Percentiles rank a stretch among this genome's conserved stretches.
These are phyloP conservation scores for Macrophya alboannulata DNA, from an alignment of 2,888 invertebrate species.

Conservation along the genomic window DNA sequence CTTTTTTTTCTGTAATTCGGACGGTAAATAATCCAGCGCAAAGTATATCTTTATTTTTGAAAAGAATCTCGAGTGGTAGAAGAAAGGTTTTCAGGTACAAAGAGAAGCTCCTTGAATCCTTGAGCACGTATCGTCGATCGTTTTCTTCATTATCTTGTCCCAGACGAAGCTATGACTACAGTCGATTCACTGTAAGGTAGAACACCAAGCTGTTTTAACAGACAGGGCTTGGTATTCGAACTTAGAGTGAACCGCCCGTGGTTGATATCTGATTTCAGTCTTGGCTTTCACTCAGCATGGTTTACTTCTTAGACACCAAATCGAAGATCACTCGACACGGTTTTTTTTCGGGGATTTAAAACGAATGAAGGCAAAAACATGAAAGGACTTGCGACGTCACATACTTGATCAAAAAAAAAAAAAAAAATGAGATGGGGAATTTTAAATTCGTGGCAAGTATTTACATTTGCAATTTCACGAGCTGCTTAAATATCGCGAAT, in stretches of 20 bases:
- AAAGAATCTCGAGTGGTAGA: constrained; percentile 21
- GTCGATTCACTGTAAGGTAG: constrained; percentile 97
- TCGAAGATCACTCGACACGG: constrained; percentile 12
- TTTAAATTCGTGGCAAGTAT: neutral
- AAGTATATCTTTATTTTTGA: neutral
- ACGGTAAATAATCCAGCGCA: neutral
- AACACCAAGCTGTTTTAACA: constrained; percentile 92
- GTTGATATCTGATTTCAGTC: constrained; percentile 59
- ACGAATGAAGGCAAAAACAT: constrained; percentile 5
- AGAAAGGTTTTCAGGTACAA: constrained; percentile 32
- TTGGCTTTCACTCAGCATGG: constrained; percentile 3
- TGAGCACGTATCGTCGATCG: constrained; percentile 69
- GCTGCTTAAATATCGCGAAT: neutral
- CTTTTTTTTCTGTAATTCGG: neutral
- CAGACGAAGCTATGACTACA: constrained; percentile 71
- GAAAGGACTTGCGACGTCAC: neutral
- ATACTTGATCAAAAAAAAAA: neutral
- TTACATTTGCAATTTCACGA: neutral
- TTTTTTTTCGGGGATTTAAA: neutral
- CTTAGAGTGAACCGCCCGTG: constrained; percentile 92
- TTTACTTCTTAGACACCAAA: neutral
- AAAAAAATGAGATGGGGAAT: neutral
- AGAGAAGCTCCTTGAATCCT: constrained; percentile 58
- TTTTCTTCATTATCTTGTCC: constrained; percentile 56
- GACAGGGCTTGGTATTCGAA: constrained; percentile 94